A percentile compares a stretch with the other conserved stretches of the same genome.
phyloP scores from a whole-genome alignment of 2,113 vertebrate genomes.

The Centrocercus urophasianus region DNA sequence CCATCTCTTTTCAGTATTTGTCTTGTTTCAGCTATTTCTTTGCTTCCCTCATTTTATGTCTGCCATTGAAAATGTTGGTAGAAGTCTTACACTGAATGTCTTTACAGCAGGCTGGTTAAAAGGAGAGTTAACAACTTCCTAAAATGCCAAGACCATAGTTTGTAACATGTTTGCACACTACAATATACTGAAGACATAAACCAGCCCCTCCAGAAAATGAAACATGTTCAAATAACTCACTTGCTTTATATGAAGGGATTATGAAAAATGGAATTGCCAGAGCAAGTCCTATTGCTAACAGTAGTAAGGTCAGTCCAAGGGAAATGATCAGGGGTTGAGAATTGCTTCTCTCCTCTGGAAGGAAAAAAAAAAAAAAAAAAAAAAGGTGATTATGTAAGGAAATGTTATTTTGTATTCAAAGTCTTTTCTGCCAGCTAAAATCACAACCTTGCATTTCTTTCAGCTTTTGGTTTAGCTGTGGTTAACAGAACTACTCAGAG shows the following conservation, averaged over 20 bases:
- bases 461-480: neutral
- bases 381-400: neutral
- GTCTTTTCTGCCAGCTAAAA: neutral
- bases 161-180: neutral
- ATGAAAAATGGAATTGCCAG: constrained; percentile 47
- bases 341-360: constrained; percentile 13
- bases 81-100: neutral
- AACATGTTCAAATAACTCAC: constrained; percentile 61
- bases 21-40: neutral
- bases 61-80: neutral
- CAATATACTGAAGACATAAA: neutral
- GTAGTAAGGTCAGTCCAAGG: constrained; percentile 43
- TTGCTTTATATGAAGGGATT: constrained; percentile 70
- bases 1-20: neutral
- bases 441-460: neutral
- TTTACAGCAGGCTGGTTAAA: neutral
- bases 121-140: neutral
- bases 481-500: neutral
- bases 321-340: neutral
- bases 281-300: constrained; percentile 6
- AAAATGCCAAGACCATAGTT: neutral
- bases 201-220: neutral
- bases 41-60: neutral
- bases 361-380: neutral
- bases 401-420: neutral